Conservation (phyloP, 2,888 invertebrate species). For the Branchipolynoe longqiensis region DNA sequence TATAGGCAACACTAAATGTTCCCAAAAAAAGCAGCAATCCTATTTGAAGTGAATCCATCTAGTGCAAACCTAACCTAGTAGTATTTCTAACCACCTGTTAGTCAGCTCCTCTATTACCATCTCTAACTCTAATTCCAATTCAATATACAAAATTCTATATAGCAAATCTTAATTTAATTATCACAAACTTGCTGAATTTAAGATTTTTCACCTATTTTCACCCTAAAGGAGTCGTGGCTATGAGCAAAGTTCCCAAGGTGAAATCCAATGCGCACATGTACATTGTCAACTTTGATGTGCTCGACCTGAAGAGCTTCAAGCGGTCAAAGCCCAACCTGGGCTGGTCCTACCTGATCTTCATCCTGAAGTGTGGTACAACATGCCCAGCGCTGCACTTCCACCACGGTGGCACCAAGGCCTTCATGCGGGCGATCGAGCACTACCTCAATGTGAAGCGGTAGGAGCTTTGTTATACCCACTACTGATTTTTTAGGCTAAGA, state of each 20-base stretch:
- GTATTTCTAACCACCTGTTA: too few species aligned
- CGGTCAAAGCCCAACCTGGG: slow-evolving; percentile 79
- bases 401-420: slow-evolving; percentile 91
- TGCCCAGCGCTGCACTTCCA: slow-evolving; percentile 93
- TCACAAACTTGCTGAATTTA: too few species aligned
- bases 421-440: slow-evolving; percentile 82
- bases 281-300: slow-evolving; percentile 83
- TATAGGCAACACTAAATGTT: too few species aligned
- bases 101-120: too few species aligned
- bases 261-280: slow-evolving; percentile 70
- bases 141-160: too few species aligned
- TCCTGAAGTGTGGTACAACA: slow-evolving; percentile 87
- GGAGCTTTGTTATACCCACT: neutral
- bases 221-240: neutral
- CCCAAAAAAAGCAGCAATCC: too few species aligned
- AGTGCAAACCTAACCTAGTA: too few species aligned
- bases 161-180: too few species aligned
- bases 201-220: neutral
- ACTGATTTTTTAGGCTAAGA: too few species aligned
- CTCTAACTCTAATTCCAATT: too few species aligned
- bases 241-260: neutral
- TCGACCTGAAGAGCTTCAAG: slow-evolving; percentile 86
- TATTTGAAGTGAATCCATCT: too few species aligned
- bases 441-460: slow-evolving; percentile 67
- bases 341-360: slow-evolving; percentile 83